Evolutionary conservation across 2,113 vertebrate species (phyloP), one percentile per base, ranked within the genome.

Genomic region (Sylvilagus bachmani): DNA sequence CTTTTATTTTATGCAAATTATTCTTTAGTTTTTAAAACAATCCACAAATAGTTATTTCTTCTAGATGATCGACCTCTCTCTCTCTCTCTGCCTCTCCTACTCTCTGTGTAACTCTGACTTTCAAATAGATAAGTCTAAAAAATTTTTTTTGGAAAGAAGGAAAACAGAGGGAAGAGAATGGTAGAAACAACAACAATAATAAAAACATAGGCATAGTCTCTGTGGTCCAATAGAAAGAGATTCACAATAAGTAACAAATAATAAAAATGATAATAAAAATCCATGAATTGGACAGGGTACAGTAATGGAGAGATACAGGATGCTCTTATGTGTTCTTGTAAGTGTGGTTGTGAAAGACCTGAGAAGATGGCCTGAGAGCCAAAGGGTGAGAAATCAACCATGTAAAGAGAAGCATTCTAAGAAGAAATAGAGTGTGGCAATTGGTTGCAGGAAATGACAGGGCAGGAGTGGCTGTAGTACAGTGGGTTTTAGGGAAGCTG

Each of bases 1-100:
- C 36, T 80, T 38, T 89, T 79, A n/a, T 71, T 89, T 80, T 74
- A 29, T 36, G 16, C 75, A 88, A 90, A 85, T 61, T 67, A 61
- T 29, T 31, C 11, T 31, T 55, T 51, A 84, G 71, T 44, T 55
- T 79, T 61, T 4, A 38, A 86, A 94, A 81, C 80, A 64, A 53
- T 55, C 62, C 78, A 58, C 36, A 36, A 49, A 31, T 2, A 91
- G 27, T 29, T 88, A 58, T n/a, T 92, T 89, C 55, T 89, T 84
- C 33, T 61, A 24, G 58, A 38, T 80, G 10, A 51, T 58, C 64
- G n/a, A 29, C 5, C 7, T 44, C 44, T 44, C 44, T 44, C 44
- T 44, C 38, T 44, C 44, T 44, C 44, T 44, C 44, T 44, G 44
- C 44, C 44, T 44, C 44, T 44, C 44, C 44, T 44, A 44, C 44